Conservation (phyloP, 2,888 invertebrate species). For the Andrena fulva region DNA sequence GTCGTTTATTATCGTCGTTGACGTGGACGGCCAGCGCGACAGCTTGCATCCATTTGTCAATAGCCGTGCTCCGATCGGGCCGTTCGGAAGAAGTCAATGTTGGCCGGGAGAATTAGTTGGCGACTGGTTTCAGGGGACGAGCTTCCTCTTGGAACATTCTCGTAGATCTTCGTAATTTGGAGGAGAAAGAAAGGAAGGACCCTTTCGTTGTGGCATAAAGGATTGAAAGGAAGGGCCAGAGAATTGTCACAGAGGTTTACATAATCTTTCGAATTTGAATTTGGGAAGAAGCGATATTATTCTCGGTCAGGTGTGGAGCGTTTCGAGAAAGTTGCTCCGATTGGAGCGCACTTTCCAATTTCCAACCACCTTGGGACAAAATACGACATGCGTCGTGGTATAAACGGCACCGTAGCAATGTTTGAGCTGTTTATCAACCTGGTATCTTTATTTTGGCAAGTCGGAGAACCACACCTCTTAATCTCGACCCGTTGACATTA, state of each 20-base stretch:
- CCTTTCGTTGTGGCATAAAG: no score
- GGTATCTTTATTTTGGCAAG: conserved; percentile 52
- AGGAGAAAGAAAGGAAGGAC: background rate
- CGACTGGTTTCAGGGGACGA: background rate
- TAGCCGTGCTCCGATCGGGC: background rate
- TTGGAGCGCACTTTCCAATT: background rate
- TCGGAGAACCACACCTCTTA: conserved; percentile 54
- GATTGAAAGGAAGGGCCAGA: no score
- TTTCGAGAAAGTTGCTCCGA: background rate
- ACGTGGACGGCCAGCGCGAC: background rate
- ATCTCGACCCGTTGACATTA: conserved; percentile 53
- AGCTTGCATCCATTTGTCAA: conserved; percentile 38
- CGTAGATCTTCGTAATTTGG: background rate
- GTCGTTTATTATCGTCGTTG: conserved; percentile 41
- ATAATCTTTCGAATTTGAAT: background rate
- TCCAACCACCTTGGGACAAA: background rate
- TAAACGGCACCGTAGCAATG: background rate
- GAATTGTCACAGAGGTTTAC: no score
- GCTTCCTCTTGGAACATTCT: background rate
- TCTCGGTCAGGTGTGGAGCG: background rate
- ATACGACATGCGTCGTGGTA: background rate
- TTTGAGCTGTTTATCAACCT: conserved; percentile 30
- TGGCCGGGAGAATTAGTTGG: background rate
- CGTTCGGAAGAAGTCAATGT: background rate
- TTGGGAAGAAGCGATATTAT: background rate